Base-by-base conservation (phyloP, 2,113 vertebrate genomes). In the Ellobius talpinus region DNA sequence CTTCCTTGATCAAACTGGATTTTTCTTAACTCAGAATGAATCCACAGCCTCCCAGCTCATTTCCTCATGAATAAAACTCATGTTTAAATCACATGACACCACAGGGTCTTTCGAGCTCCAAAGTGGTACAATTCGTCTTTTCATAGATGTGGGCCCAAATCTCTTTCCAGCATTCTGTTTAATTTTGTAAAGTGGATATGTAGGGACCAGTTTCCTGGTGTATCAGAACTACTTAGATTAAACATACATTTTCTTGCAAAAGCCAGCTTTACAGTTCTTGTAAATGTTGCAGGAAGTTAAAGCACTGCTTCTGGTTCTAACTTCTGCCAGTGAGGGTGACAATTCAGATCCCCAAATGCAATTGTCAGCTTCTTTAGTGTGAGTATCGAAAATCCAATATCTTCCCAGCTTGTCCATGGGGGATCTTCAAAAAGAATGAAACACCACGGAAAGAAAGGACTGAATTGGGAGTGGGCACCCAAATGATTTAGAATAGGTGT, bases 231-330 rank as follows among this genome's bases (percentile, higher is more conserved):
- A 84, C 93, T 96, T 93, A 94, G 93, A 97, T 93, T 88, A 96
- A 96, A 78, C 63, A 91, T 97, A 91, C 82, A 39, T 95, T 97
- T 97, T 96, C 89, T 5, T 1, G 93, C 74, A 95, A 97, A 96
- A 96, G 88, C 24, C 92, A 97, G 89, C 78, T 97, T 96, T 97
- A 96, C 65, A 97, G 86, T 96, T 96, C 76, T 96, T 95, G 76
- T 97, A 98, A 97, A 97, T 97, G 96, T 97, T 92, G 93, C 90
- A 89, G 47, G 72, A 93, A 96, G 70, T 92, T 65, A 96, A 98
- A 95, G 73, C 66, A 74, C 79, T 91, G 84, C 94, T 95, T 97
- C 94, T 97, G 94, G 84, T 93, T 97, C 94, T 94, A 96, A 96
- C 93, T 92, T 97, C 68, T 86, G 66, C 87, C 79, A 95, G 36